These are phyloP conservation scores for Paradoxurus hermaphroditus DNA, from an alignment of 2,113 vertebrate species.

Conservation along the genomic window DNA sequence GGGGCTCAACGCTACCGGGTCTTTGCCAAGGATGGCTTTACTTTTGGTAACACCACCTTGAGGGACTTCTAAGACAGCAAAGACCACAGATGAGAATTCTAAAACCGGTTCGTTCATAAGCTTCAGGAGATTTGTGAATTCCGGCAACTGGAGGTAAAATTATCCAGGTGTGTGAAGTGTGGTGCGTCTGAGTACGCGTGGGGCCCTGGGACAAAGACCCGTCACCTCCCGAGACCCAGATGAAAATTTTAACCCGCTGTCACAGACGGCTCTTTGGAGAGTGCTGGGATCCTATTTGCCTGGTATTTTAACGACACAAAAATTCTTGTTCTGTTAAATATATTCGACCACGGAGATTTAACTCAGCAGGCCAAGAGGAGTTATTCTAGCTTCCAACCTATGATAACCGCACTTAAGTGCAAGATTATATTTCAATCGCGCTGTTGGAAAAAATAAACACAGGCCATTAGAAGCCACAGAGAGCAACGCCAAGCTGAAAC, in stretches of 20 bases:
- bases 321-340: not conserved
- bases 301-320: not conserved
- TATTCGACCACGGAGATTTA: not conserved
- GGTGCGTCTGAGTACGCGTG: accelerated
- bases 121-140: not conserved
- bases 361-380: not conserved
- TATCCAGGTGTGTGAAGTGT: not conserved
- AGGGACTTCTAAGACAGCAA: not conserved
- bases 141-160: not conserved
- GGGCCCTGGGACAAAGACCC: not conserved
- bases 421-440: not conserved
- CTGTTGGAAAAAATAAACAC: not conserved
- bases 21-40: not conserved
- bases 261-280: not conserved
- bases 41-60: not conserved
- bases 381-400: not conserved
- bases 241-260: not conserved
- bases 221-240: not conserved
- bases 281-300: not conserved
- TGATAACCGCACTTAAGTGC: not conserved
- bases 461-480: not conserved
- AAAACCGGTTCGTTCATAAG: not conserved
- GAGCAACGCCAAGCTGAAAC: not conserved
- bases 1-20: accelerated
- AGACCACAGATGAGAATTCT: not conserved